Evolutionary conservation across 1,140 invertebrate species (phyloP).

Genomic region (Sitobion miscanthi): DNA sequence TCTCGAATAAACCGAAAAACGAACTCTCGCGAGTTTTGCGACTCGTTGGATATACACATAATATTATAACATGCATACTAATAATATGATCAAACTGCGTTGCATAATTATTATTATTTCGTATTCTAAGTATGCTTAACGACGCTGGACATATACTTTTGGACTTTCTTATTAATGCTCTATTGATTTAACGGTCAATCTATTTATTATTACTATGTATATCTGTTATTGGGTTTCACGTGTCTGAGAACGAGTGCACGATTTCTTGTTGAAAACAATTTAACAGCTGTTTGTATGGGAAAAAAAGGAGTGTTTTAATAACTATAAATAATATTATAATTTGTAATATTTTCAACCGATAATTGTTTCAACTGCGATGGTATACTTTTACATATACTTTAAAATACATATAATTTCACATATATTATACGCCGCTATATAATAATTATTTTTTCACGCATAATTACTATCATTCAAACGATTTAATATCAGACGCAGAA

Average conservation of each 20-base stretch:
- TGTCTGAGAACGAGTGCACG: not conserved
- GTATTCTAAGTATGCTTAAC: not conserved
- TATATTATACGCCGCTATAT: not conserved
- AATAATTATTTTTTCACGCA: not conserved
- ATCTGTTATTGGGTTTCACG: slow-evolving; percentile 2
- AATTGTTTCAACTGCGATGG: slow-evolving; percentile 3
- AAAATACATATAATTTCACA: not conserved
- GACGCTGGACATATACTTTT: not conserved
- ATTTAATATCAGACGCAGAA: slow-evolving; percentile 9
- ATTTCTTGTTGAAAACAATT: slow-evolving; percentile 26
- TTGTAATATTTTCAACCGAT: slow-evolving; percentile 6
- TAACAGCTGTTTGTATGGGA: not conserved
- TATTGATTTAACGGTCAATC: not conserved
- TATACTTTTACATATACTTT: not conserved
- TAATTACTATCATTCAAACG: not conserved
- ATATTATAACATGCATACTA: not conserved
- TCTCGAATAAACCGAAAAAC: not conserved
- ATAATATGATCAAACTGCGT: not conserved
- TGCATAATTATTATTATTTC: not conserved
- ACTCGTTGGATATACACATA: not conserved
- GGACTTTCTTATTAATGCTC: not conserved
- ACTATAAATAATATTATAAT: slow-evolving; percentile 20
- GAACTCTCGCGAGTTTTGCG: not conserved
- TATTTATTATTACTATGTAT: not conserved
- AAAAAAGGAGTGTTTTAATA: slow-evolving; percentile 14